Evolutionary conservation across 2,797 vertebrate genomes (phyloP).

Genomic region (Limosa lapponica): DNA sequence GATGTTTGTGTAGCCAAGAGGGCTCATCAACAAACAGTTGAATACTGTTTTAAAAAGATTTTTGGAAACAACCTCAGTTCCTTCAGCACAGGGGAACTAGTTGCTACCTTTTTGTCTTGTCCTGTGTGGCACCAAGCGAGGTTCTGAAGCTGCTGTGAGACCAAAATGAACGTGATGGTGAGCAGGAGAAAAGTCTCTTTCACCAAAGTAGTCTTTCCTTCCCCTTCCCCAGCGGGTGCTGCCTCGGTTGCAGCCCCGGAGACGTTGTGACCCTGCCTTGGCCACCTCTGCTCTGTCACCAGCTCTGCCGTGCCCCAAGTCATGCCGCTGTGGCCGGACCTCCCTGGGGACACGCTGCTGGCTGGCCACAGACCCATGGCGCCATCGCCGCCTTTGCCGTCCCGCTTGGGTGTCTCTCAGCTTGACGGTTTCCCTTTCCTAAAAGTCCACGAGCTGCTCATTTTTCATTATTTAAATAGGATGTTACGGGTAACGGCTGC

Average conservation of each 20-base stretch:
- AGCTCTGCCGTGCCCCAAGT: rapidly evolving
- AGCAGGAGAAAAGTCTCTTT: neutral
- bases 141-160: neutral
- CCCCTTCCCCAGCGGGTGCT: neutral
- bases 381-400: neutral
- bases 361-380: rapidly evolving
- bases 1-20: neutral
- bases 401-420: neutral
- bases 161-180: neutral
- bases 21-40: neutral
- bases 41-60: neutral
- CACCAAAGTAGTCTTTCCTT: neutral
- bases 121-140: neutral
- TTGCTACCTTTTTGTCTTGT: neutral
- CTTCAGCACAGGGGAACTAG: neutral
- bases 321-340: neutral
- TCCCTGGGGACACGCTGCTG: neutral
- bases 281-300: neutral
- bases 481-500: constrained; percentile 75
- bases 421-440: neutral
- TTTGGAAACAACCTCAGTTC: neutral
- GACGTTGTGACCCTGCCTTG: neutral
- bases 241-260: neutral
- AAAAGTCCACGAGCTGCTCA: neutral
- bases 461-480: constrained; percentile 41